A percentile compares a stretch with the other conserved stretches of the same genome.
Evolutionary conservation across 2,797 vertebrate genomes (phyloP).

Genomic region (Rhabdomys pumilio): DNA sequence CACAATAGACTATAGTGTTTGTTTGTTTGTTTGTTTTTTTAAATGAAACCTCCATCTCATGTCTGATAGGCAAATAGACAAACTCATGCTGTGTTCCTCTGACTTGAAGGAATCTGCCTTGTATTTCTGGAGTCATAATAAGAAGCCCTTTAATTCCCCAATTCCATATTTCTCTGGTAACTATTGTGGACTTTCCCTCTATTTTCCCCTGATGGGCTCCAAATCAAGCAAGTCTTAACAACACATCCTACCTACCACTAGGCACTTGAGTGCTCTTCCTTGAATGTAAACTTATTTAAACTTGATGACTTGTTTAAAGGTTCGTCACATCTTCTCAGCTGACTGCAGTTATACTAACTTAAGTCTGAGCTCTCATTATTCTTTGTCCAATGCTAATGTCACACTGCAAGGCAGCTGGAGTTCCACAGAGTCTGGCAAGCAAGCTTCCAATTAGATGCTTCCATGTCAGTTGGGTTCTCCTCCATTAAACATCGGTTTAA

Average conservation of each 20-base stretch:
- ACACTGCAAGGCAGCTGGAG: neutral
- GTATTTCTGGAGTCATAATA: neutral
- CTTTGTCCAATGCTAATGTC: neutral
- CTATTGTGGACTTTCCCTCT: neutral
- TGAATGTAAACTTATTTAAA: neutral
- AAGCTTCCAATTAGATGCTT: neutral
- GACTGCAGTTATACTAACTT: neutral
- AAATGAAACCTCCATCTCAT: neutral
- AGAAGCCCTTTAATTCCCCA: neutral
- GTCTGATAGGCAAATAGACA: neutral
- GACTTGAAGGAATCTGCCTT: neutral
- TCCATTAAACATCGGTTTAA: neutral
- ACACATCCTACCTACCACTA: neutral
- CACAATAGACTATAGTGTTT: neutral
- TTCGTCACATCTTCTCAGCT: neutral
- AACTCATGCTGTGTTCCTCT: neutral
- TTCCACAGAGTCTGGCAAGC: neutral
- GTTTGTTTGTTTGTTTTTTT: neutral
- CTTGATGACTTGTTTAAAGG: neutral
- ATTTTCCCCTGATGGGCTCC: neutral
- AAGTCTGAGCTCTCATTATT: neutral
- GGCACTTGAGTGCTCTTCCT: neutral
- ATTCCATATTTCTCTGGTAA: neutral
- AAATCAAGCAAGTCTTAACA: neutral
- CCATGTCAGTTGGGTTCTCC: neutral